These are phyloP conservation scores for Pteronotus mesoamericanus DNA, from an alignment of 2,797 vertebrate genomes.

Conservation along the genomic window DNA sequence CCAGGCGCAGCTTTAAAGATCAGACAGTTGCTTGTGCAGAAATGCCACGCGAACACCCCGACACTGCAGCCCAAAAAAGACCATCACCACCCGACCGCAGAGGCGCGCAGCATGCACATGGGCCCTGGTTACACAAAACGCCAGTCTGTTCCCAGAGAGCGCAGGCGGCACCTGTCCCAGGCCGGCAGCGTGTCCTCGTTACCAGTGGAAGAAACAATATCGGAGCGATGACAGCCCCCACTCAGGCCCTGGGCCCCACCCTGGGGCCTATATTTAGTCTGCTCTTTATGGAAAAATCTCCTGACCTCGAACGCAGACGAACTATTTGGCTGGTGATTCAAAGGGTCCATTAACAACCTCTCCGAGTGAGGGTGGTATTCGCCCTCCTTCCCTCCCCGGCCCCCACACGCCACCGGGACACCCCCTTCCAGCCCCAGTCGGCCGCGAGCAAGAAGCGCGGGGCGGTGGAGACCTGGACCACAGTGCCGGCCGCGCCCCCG, in stretches of 20 bases:
- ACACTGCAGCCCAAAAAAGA: constrained; percentile 61
- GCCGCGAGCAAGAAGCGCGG: neutral
- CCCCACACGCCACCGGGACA: neutral
- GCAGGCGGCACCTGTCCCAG: constrained; percentile 46
- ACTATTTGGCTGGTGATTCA: constrained; percentile 28
- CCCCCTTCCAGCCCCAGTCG: neutral
- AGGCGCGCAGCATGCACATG: no score
- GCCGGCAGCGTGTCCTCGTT: neutral
- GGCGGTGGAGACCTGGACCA: neutral
- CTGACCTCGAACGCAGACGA: constrained; percentile 37
- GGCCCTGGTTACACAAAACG: constrained; percentile 63
- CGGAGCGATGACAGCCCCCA: neutral
- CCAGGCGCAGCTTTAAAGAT: constrained; percentile 36
- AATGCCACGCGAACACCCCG: constrained; percentile 62
- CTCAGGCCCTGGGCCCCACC: neutral
- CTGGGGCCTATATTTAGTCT: constrained; percentile 61
- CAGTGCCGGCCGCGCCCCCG: rapidly evolving
- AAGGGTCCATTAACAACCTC: constrained; percentile 17
- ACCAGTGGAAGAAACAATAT: constrained; percentile 2
- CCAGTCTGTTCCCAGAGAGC: constrained; percentile 58
- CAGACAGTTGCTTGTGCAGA: constrained; percentile 56
- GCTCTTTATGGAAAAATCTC: constrained; percentile 53
- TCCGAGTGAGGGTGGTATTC: neutral
- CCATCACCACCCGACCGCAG: constrained; percentile 42
- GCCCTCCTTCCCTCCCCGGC: neutral